Conservation (phyloP, 2,113 vertebrate genomes). For the Campylomormyrus tamandua region DNA sequence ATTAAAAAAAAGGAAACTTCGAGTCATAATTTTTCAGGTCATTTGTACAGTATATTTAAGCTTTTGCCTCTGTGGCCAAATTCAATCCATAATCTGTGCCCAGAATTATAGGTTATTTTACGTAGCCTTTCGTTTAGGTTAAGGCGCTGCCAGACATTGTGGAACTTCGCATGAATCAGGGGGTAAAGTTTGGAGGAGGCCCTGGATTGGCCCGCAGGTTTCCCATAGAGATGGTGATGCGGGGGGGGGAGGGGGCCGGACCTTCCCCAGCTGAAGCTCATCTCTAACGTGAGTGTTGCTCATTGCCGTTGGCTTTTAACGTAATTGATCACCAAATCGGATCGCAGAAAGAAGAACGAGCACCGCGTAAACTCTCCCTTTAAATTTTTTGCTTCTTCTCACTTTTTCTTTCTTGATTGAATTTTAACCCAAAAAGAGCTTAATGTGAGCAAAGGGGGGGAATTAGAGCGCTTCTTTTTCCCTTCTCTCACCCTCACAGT, state of each 20-base stretch:
- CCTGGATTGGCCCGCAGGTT: slow-evolving; percentile 22
- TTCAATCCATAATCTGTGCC: too few species aligned
- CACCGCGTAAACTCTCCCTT: slow-evolving; percentile 30
- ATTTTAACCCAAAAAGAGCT: slow-evolving; percentile 37
- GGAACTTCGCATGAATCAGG: neutral
- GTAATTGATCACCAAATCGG: slow-evolving; percentile 45
- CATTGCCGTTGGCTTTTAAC: slow-evolving; percentile 34
- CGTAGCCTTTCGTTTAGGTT: neutral
- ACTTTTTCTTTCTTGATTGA: slow-evolving; percentile 35
- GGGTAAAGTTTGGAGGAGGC: slow-evolving; percentile 13
- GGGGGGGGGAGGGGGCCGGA: slow-evolving; percentile 33
- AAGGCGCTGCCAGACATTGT: neutral
- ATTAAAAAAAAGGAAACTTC: neutral
- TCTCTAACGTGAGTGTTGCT: slow-evolving; percentile 31
- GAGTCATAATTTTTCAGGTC: neutral
- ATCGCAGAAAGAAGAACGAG: slow-evolving; percentile 33
- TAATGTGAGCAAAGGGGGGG: slow-evolving; percentile 40
- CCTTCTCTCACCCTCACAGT: slow-evolving; percentile 48
- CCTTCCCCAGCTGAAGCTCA: slow-evolving; percentile 41
- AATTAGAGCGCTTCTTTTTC: slow-evolving; percentile 36
- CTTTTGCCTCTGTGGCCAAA: neutral
- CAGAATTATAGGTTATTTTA: neutral
- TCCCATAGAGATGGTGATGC: slow-evolving; percentile 35
- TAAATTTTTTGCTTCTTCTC: slow-evolving; percentile 30
- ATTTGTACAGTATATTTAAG: neutral